Conservation (phyloP, 2,888 invertebrate genomes). For the Ennomos quercinarius region DNA sequence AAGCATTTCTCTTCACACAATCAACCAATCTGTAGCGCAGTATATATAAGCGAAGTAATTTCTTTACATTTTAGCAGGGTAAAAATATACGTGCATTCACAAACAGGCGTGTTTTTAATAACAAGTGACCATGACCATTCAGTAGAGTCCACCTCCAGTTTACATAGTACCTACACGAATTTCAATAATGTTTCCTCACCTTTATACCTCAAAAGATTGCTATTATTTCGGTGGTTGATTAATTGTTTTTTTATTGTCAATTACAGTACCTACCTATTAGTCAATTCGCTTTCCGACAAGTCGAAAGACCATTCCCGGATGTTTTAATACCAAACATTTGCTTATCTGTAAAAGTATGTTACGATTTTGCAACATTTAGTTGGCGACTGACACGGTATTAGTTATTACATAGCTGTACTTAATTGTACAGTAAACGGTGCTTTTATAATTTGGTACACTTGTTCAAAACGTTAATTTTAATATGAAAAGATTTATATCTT, state of each 20-base stretch:
- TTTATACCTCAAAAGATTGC: no score
- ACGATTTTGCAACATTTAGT: conserved; percentile 33
- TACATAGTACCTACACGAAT: no score
- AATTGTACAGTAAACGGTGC: conserved; percentile 36
- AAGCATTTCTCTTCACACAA: no score
- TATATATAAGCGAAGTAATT: no score
- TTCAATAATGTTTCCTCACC: no score
- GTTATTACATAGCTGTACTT: conserved; percentile 37
- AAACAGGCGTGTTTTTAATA: no score
- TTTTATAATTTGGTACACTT: conserved; percentile 44
- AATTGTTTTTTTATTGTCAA: background rate
- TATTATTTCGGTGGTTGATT: no score
- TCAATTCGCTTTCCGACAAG: background rate
- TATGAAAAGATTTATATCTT: conserved; percentile 31
- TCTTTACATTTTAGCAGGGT: no score
- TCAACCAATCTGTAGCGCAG: no score
- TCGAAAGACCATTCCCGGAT: conserved; percentile 6
- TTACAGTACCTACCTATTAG: background rate
- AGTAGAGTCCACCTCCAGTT: no score
- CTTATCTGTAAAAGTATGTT: conserved; percentile 20
- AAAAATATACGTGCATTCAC: no score
- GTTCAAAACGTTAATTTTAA: conserved; percentile 26
- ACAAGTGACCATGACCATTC: no score
- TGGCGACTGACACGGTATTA: conserved; percentile 40
- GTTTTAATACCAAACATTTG: conserved; percentile 3